Conservation (phyloP, 2,113 vertebrate species). For the Erythrocebus patas region DNA sequence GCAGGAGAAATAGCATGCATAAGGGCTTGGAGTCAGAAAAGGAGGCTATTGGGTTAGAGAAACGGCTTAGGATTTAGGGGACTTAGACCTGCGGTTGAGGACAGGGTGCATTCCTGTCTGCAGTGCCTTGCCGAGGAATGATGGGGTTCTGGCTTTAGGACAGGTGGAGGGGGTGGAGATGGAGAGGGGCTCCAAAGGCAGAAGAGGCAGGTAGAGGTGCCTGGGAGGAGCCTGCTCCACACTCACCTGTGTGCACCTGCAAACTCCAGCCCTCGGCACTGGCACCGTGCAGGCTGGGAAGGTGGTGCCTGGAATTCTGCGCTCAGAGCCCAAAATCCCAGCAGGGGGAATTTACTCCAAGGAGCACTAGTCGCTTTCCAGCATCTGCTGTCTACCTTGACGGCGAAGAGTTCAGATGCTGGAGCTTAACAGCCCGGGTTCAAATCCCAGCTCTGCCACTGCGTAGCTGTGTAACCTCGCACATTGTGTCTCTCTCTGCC, state of each 20-base stretch:
- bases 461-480: not conserved
- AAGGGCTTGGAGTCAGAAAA: not conserved
- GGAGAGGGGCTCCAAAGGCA: not conserved
- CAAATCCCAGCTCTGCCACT: not conserved
- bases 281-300: not conserved
- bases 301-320: not conserved
- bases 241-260: not conserved
- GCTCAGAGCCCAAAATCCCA: not conserved
- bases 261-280: not conserved
- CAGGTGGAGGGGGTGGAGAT: not conserved
- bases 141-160: not conserved
- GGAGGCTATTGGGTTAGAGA: not conserved
- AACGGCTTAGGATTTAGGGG: not conserved
- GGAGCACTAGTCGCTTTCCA: not conserved
- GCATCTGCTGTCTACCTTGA: not conserved
- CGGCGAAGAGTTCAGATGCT: not conserved
- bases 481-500: not conserved
- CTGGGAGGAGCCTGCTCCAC: not conserved
- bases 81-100: not conserved
- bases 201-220: not conserved
- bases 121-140: not conserved
- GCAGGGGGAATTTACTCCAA: not conserved
- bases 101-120: not conserved
- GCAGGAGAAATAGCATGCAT: rapidly evolving
- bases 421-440: not conserved